Percentiles rank a stretch among this genome's conserved stretches.
Conservation (phyloP, 1,140 invertebrate species). For the Adelges cooleyi region DNA sequence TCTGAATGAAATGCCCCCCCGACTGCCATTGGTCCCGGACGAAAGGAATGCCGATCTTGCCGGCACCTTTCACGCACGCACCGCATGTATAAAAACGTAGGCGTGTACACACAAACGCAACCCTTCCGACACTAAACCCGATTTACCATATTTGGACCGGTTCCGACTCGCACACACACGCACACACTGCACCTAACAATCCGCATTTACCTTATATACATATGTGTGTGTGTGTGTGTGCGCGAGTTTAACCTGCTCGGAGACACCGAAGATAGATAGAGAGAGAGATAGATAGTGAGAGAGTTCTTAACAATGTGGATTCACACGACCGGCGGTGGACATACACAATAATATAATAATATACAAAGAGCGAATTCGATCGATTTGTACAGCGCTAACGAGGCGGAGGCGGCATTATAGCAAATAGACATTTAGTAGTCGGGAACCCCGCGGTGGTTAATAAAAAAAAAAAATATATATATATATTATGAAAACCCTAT, state of each 20-base stretch:
- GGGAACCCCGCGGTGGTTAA: too few relatives aligned
- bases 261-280: too few relatives aligned
- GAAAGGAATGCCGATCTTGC: conserved; percentile 21
- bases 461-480: too few relatives aligned
- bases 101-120: conserved; percentile 13
- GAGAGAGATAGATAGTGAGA: too few relatives aligned
- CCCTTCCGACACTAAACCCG: conserved; percentile 20
- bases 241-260: too few relatives aligned
- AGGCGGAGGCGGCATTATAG: neutral
- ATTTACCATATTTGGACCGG: conserved; percentile 23
- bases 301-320: neutral
- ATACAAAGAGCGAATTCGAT: neutral
- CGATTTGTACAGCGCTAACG: conserved; percentile 14
- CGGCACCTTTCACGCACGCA: conserved; percentile 19
- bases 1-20: conserved; percentile 6
- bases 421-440: too few relatives aligned
- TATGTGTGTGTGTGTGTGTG: too few relatives aligned
- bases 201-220: conserved; percentile 1
- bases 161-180: neutral
- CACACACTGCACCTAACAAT: neutral
- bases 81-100: neutral
- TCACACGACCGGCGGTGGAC: neutral
- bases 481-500: too few relatives aligned
- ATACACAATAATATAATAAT: neutral
- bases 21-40: conserved; percentile 12